Evolutionary conservation across 2,888 invertebrate genomes (phyloP), one percentile per base, ranked within the genome.

Genomic region (Hedychridium roseum): DNA sequence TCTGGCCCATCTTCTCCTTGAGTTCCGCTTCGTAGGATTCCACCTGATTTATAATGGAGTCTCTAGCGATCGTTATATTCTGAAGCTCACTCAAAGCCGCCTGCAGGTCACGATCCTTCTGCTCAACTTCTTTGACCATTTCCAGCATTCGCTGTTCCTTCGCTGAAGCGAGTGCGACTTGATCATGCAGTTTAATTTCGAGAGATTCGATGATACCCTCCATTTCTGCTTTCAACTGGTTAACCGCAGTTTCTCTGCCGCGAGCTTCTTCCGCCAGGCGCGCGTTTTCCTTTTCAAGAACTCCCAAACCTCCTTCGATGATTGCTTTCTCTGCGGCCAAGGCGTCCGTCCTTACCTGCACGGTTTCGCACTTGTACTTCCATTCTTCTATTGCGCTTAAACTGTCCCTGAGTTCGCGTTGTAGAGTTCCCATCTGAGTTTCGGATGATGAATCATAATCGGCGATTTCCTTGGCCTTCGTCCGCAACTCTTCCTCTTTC

Each of bases 261-360:
- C 63, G 60, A 1, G 58, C 50, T 23, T 68, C 54, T 34, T 65
- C 65, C 1, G 52, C 9, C 20, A 76, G 47, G 5, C 75, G 65
- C 20, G 68, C 66, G 39, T 83, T 83, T 57, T 83, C 82, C 3
- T 79, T 79, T 15, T 73, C 69, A 18, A 83, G 70, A 14, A 73
- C 59, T 53, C 78, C 80, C 2, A 86, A 62, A 57, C 80, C 81
- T 32, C 74, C 74, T 63, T 83, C 82, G 37, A 83, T 84, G 57
- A 82, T 82, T 31, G 73, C 79, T 72, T 84, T 85, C 54, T 81
- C 80, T 54, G 47, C 50, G 26, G 71, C 71, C 7, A 73, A 28
- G 4, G 56, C 42, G 2, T 68, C 54, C 48, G 74, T 59, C 21
- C 68, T 71, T 7, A 60, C 78, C 68, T 67, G 68, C 58, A 77